Evolutionary conservation across 2,797 vertebrate genomes (phyloP).

Genomic region (Notolepis coatsorum): DNA sequence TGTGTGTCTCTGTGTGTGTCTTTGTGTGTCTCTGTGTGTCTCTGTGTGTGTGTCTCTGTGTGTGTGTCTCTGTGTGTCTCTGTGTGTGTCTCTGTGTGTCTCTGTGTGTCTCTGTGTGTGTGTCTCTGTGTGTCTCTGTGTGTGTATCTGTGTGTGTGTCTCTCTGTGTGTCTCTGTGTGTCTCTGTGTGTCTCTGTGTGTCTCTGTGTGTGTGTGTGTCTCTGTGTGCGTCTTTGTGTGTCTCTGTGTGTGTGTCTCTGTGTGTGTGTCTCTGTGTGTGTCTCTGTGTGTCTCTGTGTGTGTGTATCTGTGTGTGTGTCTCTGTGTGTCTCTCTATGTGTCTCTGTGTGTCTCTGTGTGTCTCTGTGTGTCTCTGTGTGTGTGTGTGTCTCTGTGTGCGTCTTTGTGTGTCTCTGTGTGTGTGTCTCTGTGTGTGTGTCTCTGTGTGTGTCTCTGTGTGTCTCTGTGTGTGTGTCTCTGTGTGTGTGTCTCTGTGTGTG

Average conservation of each 20-base stretch:
- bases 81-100: slow-evolving; percentile 18
- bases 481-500: not conserved
- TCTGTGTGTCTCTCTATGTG: not conserved
- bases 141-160: not conserved
- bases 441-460: slow-evolving; percentile 5
- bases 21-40: not conserved
- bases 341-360: not conserved
- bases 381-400: slow-evolving; percentile 9
- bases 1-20: not conserved
- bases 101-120: not conserved
- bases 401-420: too few species aligned
- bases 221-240: slow-evolving; percentile 20
- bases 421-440: not conserved
- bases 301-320: not conserved
- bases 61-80: not conserved
- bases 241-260: not conserved
- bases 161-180: not conserved
- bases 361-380: not conserved
- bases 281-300: not conserved
- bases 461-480: not conserved
- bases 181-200: not conserved
- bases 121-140: slow-evolving; percentile 7
- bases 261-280: slow-evolving; percentile 8
- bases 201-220: not conserved
- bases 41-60: not conserved